Evolutionary conservation across 2,113 vertebrate genomes (phyloP).

Genomic region (Chionodraco myersi): DNA sequence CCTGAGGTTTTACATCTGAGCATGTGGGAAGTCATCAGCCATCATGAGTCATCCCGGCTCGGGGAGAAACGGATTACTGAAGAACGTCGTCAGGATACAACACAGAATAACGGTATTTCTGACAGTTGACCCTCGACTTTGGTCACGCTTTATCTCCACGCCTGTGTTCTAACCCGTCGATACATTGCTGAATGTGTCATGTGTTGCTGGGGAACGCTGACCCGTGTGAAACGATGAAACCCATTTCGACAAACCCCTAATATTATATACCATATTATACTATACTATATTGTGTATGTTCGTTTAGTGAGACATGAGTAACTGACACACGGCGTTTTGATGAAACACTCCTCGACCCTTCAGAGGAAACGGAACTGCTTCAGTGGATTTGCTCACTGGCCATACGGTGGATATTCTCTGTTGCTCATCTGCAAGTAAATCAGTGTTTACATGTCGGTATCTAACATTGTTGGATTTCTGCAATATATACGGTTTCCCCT

Average conservation of each 20-base stretch:
- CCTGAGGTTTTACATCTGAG: constrained; percentile 10
- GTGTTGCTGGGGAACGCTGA: constrained; percentile 54
- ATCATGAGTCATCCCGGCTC: neutral
- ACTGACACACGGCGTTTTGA: constrained; percentile 30
- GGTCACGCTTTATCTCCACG: constrained; percentile 16
- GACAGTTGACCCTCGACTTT: neutral
- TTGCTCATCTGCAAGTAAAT: neutral
- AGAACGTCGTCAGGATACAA: too few relatives aligned
- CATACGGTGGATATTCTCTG: constrained; percentile 21
- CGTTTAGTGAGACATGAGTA: constrained; percentile 22
- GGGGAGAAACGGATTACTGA: too few relatives aligned
- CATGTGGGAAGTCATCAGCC: neutral
- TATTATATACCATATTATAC: neutral
- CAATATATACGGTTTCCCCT: too few relatives aligned
- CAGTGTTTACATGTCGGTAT: neutral
- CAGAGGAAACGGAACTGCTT: neutral
- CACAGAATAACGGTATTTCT: too few relatives aligned
- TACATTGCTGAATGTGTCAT: constrained; percentile 30
- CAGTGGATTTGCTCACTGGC: constrained; percentile 6
- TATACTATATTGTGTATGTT: neutral
- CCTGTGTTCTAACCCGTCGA: neutral
- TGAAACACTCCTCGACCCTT: constrained; percentile 13
- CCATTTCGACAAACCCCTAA: constrained; percentile 1
- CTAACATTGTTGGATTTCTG: neutral
- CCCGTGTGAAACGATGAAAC: constrained; percentile 45